Evolutionary conservation across 92 coral and sea anemone genomes (phyloP).

Genomic region (Desmophyllum pertusum): DNA sequence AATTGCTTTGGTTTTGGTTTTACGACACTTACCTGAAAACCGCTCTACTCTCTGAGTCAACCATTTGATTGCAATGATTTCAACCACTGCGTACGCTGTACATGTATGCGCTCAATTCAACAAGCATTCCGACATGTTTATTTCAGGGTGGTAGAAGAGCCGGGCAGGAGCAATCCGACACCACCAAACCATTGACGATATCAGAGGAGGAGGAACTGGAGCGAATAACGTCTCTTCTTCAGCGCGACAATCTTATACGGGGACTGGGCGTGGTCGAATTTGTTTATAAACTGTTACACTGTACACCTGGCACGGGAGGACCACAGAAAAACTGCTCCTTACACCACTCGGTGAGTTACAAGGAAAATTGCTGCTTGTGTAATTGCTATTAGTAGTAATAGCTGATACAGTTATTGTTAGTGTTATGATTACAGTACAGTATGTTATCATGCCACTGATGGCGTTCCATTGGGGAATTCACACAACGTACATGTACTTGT

Average conservation of each 20-base stretch:
- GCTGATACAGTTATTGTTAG: neutral
- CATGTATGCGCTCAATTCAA: neutral
- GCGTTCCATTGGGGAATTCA: neutral
- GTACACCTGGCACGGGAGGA: conserved; percentile 99
- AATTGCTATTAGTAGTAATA: too few species aligned
- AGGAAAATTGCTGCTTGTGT: neutral
- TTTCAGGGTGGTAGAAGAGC: conserved; percentile 30
- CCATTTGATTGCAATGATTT: neutral
- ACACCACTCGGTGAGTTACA: conserved; percentile 81
- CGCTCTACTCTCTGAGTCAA: neutral
- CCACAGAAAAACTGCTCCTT: conserved; percentile 93
- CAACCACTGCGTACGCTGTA: neutral
- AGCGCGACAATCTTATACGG: conserved; percentile 92
- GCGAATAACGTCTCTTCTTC: conserved; percentile 84
- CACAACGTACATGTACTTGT: too few species aligned
- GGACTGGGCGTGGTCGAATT: conserved; percentile 97
- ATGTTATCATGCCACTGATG: neutral
- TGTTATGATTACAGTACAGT: too few species aligned
- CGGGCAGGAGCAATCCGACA: conserved; percentile 20
- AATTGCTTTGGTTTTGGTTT: too few species aligned
- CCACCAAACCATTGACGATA: conserved; percentile 83
- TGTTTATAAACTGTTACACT: conserved; percentile 90
- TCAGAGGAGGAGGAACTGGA: conserved; percentile 96
- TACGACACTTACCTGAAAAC: neutral
- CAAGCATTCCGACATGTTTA: neutral